Base-by-base conservation (phyloP, 2,888 invertebrate genomes). In the Platycheirus albimanus region DNA sequence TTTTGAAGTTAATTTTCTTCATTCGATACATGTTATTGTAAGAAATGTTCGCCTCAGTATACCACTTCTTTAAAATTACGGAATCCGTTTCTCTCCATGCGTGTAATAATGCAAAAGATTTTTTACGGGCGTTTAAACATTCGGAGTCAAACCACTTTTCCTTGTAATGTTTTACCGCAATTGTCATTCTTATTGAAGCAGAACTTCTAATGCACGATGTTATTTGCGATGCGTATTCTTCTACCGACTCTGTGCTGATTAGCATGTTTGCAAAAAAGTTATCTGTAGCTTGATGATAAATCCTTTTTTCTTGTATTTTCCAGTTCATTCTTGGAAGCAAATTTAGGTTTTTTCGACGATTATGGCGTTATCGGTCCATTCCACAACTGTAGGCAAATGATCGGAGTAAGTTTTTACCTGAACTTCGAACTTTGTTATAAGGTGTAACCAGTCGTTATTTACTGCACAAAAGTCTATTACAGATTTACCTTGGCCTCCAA, bases 301-400 rank as follows among this genome's bases (percentile, higher is more conserved):
- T 0, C 0, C 8, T 41, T 17, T 8, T 41, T 15, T n/a, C n/a
- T n/a, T n/a, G n/a, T n/a, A n/a, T n/a, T n/a, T n/a, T n/a, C n/a
- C n/a, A n/a, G n/a, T n/a, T n/a, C n/a, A n/a, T n/a, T n/a, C n/a
- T n/a, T n/a, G n/a, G n/a, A n/a, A n/a, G n/a, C n/a, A n/a, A n/a
- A 15, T 8, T 41, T 41, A 10, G 2, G 10, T 11, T 45, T 45
- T 19, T 19, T 15, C 43, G 38, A 4, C n/a, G 4, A 4, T 13
- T 13, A 38, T 38, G n/a, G n/a, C 38, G n/a, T 38, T 3, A 13
- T 38, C n/a, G n/a, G 13, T 38, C 38, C 38, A 38, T 38, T 38
- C n/a, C 6, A 36, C 41, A 71, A 71, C 38, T 24, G 6, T 24
- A 24, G 24, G 24, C 3, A 36, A 36, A 36, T 36, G 36, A 36